Evolutionary conservation across 64 coral and sea anemone genomes (phyloP), one percentile per base, ranked within the genome.

Genomic region (Catalaphyllia jardinei): DNA sequence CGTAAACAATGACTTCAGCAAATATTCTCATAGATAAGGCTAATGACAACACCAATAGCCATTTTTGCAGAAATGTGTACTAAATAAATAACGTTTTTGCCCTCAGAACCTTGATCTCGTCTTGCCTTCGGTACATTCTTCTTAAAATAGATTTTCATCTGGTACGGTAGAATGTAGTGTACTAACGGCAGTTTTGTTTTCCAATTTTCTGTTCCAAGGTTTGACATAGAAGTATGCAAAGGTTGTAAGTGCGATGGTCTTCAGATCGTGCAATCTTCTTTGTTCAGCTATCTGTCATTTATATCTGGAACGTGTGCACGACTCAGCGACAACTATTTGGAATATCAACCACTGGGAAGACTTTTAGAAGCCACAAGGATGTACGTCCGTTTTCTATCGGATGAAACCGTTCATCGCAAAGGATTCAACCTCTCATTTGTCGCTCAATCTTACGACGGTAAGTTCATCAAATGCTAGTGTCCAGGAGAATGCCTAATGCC

Each of bases 401-500:
- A 61, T 61, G 55, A 80, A 13, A 60, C 54, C 7, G 28, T 14
- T 19, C 52, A 80, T 80, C 12, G 52, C 54, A 80, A 25, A 4
- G 78, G 78, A 18, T 62, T 80, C 28, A 60, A 80, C 9, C 4
- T 80, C 54, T 61, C 54, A n/a, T 80, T 30, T 80, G 60, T 80
- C 16, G 78, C 22, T 31, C 27, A 10, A 8, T 80, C 52, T 10
- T 1, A 31, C 1, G 1, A 0, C 13, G n/a, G 78, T 80, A 60
- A 80, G 78, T 60, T 77, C 7, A 46, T 46, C 42, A 8, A 46
- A 46, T 46, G 6, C 4, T 46, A 46, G 42, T 46, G 42, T 46
- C 42, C 7, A 46, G 42, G 42, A 46, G 4, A 22, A 4, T 13
- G 20, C 54, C 54, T 16, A 12, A 57, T 57, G 10, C 15, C 8